Conservation (phyloP, 2,888 invertebrate species). For the Pterobdella sp. region DNA sequence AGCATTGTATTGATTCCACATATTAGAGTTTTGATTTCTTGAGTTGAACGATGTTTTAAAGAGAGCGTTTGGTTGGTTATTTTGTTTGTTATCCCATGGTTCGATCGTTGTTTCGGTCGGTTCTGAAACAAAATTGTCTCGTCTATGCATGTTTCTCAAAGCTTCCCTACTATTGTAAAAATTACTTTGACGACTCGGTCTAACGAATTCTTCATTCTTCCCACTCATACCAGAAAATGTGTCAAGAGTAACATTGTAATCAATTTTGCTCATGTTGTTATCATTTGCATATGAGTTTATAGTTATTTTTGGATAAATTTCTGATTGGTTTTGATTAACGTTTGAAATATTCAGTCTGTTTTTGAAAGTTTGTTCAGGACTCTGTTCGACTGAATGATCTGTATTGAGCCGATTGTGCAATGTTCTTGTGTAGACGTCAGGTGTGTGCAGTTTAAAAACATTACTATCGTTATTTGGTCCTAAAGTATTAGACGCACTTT, state of each 20-base stretch:
- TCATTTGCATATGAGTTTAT: not conserved
- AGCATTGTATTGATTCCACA: not conserved
- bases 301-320: not conserved
- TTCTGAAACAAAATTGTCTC: not conserved
- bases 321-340: not conserved
- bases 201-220: not conserved
- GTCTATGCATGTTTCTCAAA: not conserved
- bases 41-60: not conserved
- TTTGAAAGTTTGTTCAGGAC: not conserved
- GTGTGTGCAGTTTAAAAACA: not conserved
- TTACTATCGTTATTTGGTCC: not conserved
- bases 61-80: not conserved
- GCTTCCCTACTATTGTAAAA: not conserved
- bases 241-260: not conserved
- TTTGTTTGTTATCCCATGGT: not conserved
- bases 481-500: not conserved
- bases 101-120: not conserved
- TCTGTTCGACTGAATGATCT: not conserved
- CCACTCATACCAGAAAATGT: not conserved
- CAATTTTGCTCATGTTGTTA: not conserved
- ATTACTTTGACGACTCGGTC: slow-evolving; percentile 1
- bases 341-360: not conserved
- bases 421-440: not conserved
- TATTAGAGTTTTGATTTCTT: not conserved
- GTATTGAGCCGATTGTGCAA: not conserved